These are phyloP conservation scores for Gallinago solitaria DNA, from an alignment of 2,797 vertebrate genomes.

Conservation along the genomic window DNA sequence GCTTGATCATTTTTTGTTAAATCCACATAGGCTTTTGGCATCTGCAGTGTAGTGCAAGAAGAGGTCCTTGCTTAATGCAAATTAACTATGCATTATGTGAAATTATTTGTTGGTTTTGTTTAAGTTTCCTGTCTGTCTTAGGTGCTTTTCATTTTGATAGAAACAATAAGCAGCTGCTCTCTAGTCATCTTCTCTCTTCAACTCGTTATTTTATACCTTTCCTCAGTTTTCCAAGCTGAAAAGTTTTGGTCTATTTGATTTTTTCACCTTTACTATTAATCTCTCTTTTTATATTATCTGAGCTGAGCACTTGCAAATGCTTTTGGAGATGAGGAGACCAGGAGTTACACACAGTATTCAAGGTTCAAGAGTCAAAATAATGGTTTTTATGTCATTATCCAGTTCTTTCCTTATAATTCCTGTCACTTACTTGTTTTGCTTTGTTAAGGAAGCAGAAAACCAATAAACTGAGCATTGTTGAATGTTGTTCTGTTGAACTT, in stretches of 20 bases:
- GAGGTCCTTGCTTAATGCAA: neutral
- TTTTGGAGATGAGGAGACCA: neutral
- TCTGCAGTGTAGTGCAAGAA: neutral
- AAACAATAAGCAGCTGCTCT: neutral
- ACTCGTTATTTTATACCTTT: neutral
- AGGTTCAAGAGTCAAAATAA: neutral
- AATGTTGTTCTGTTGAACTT: neutral
- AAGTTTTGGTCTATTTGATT: neutral
- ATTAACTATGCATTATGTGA: neutral
- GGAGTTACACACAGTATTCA: neutral
- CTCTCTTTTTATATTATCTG: neutral
- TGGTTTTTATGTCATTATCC: neutral
- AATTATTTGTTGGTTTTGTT: neutral
- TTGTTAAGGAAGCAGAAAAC: neutral
- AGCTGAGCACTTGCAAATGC: neutral
- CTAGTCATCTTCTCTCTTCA: neutral
- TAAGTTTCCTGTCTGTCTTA: neutral
- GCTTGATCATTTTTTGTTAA: neutral
- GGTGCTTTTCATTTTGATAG: neutral
- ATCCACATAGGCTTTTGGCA: neutral
- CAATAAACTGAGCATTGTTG: neutral
- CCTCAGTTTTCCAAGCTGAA: neutral
- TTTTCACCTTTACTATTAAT: neutral
- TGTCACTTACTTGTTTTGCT: neutral
- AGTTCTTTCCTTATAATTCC: neutral